A percentile compares a stretch with the other conserved stretches of the same genome.
Evolutionary conservation across 2,113 vertebrate genomes (phyloP).

Genomic region (Chunga burmeisteri): DNA sequence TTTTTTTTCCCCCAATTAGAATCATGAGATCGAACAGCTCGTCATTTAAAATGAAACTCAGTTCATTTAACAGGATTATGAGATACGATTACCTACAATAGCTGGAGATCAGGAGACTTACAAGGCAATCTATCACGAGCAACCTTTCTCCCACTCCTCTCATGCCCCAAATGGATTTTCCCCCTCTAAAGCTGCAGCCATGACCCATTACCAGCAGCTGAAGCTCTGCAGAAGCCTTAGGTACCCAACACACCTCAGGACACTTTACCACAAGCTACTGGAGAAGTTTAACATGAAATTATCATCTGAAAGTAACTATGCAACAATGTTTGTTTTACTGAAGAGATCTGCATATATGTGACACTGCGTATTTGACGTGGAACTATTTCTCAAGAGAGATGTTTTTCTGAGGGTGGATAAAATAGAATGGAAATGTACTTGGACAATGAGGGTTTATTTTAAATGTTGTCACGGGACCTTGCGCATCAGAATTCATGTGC

Average conservation of each 20-base stretch:
- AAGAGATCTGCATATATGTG: neutral
- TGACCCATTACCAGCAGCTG: neutral
- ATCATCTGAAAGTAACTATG: neutral
- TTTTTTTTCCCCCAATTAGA: neutral
- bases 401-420: neutral
- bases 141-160: neutral
- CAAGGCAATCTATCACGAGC: fast-evolving
- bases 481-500: neutral
- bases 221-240: neutral
- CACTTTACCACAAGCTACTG: neutral
- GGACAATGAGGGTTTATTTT: neutral
- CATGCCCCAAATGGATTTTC: neutral
- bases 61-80: neutral
- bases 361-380: neutral
- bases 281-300: neutral
- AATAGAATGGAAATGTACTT: neutral
- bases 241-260: neutral
- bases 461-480: neutral
- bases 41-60: neutral
- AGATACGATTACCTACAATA: neutral
- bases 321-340: neutral
- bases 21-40: neutral
- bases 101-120: neutral
- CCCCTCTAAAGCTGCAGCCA: neutral
- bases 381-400: neutral